These are phyloP conservation scores for human (Homo sapiens) DNA, from an alignment of 2,113 vertebrate species.

Conservation along the genomic window DNA sequence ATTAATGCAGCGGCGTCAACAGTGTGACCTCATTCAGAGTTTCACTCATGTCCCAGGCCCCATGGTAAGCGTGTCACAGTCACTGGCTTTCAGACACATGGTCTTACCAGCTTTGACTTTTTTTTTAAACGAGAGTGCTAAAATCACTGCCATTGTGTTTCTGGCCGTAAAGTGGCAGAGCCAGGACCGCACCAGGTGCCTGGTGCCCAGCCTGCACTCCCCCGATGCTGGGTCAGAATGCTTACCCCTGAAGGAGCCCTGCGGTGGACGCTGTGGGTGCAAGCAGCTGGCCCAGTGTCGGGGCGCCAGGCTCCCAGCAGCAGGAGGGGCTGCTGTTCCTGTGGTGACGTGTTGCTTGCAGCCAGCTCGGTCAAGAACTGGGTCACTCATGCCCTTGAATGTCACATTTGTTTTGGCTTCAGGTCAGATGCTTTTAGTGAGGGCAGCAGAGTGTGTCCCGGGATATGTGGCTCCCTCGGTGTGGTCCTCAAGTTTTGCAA, in stretches of 20 bases:
- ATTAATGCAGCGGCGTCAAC: accelerated
- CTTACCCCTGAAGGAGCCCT: not conserved
- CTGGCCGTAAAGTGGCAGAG: too few relatives aligned
- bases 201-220: too few relatives aligned
- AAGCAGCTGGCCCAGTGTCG: not conserved
- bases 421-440: not conserved
- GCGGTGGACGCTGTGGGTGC: accelerated
- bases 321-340: too few relatives aligned
- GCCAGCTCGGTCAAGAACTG: not conserved
- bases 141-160: accelerated
- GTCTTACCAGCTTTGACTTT: not conserved
- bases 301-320: not conserved
- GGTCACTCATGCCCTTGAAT: not conserved
- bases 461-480: not conserved
- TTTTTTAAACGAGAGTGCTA: accelerated
- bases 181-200: accelerated
- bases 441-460: not conserved
- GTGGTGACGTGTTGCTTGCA: not conserved
- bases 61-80: not conserved
- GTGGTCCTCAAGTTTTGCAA: not conserved
- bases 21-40: accelerated
- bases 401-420: not conserved
- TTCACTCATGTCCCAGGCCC: not conserved
- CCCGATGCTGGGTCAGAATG: accelerated
- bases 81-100: not conserved